Base-by-base conservation (phyloP, 2,113 vertebrate species). In the Baryphthengus martii region DNA sequence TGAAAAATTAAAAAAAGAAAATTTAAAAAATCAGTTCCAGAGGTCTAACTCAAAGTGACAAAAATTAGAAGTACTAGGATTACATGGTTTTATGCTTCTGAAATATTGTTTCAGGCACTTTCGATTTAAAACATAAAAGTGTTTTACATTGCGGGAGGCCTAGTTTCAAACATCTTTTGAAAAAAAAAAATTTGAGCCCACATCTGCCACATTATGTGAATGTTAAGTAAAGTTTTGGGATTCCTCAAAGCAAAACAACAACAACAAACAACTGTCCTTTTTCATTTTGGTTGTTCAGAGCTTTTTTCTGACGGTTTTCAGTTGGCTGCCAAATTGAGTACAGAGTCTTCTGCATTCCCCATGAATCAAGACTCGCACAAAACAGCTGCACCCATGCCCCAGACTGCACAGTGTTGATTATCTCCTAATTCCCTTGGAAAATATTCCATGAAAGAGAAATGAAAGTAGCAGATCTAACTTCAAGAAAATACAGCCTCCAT, bases 201-300 rank as follows among this genome's bases (percentile, higher is more conserved):
- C 71, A 89, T 70, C 59, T 91, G 73, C 73, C 58, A 21, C 71
- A 56, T 85, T 52, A 68, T n/a, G 71, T 63, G 82, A 72, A 45
- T 16, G 15, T 63, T 73, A 87, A 88, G 26, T 71, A 70, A 81
- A 71, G 67, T 52, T 88, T 65, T 52, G 75, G 25, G 68, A 91
- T 94, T 93, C 58, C 72, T 94, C 82, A 80, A 76, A 97, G 66
- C 62, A 68, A 85, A 88, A 79, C 68, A 93, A 84, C 68, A 92
- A 80, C 68, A 94, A 84, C 73, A 94, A 80, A 89, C 61, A 91
- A 52, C 59, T 63, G 26, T 67, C 78, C 11, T 83, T 88, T 82
- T 88, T 52, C 15, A 20, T 88, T 88, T 74, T 63, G 7, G 18
- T 74, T 87, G 31, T 81, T 82, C 25, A 67, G 65, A 68, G 61